A percentile compares a stretch with the other conserved stretches of the same genome.
Conservation (phyloP, 2,888 invertebrate genomes). For the Drosophila colorata region DNA sequence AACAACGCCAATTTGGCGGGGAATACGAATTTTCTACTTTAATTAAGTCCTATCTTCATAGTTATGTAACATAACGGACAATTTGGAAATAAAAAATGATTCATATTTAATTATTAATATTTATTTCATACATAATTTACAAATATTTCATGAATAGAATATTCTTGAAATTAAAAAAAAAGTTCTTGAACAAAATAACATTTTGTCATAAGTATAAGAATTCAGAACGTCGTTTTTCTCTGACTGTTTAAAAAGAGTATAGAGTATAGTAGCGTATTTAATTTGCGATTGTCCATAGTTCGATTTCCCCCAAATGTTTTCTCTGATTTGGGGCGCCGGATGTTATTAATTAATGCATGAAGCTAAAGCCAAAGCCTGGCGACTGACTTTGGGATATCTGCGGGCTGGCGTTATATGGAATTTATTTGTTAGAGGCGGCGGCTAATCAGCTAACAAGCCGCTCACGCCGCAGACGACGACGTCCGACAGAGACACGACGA, state of each 20-base stretch:
- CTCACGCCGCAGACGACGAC: slow-evolving; percentile 67
- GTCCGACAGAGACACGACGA: background rate
- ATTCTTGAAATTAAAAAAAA: no score
- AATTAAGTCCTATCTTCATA: no score
- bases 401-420: slow-evolving; percentile 75
- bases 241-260: background rate
- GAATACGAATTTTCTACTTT: no score
- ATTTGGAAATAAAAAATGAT: no score
- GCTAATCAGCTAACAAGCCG: slow-evolving; percentile 80
- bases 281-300: background rate
- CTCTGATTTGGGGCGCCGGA: slow-evolving; percentile 72
- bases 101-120: no score
- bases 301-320: slow-evolving; percentile 26
- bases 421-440: slow-evolving; percentile 77
- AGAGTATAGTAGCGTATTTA: slow-evolving; percentile 21
- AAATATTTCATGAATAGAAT: no score
- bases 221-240: no score
- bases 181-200: no score
- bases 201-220: no score
- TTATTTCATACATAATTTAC: no score
- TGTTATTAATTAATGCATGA: slow-evolving; percentile 80
- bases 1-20: no score
- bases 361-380: slow-evolving; percentile 59
- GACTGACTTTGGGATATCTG: slow-evolving; percentile 53
- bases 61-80: no score